Evolutionary conservation across 1,140 invertebrate species (phyloP), one percentile per base, ranked within the genome.

Genomic region (Drosophila santomea): DNA sequence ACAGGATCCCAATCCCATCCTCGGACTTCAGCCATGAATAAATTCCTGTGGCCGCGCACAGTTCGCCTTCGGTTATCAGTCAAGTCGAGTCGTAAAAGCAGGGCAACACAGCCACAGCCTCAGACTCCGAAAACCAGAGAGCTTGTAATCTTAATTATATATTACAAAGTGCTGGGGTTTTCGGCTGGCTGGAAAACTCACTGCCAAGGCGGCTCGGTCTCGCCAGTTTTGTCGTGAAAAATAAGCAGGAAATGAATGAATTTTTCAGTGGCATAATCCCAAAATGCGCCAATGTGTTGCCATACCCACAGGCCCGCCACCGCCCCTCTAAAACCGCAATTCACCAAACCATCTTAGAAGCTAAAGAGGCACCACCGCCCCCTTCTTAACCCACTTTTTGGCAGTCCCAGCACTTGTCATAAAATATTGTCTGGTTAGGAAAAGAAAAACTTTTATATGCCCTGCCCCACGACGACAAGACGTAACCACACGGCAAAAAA

Each of bases 101-200:
- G 69, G 28, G 5, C 35, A 35, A 51, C 20, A 20, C 20, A 20
- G 4, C 25, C 58, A 15, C 64, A 52, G 77, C 56, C 73, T 66
- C 50, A 79, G 77, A 80, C 48, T 35, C 28, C 8, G 25, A 8
- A 84, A 80, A 72, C 85, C 80, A 76, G 83, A 78, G 76, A 74
- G 80, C 84, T 89, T 89, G 84, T 89, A 89, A 89, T 89, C 84
- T 89, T 89, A 89, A 89, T 89, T 89, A 89, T 89, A 89, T 89
- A 89, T 84, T 89, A 88, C 76, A 89, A 88, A 89, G 84, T 88
- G 80, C 83, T 83, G 73, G 71, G 76, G 79, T 66, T 71, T 48
- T 57, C 39, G 7, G 23, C 20, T 23, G 11, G 25, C 20, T 1
- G 17, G n/a, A 17, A 2, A 17, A 15, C 12, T 5, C 12, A 7